Percentiles rank a stretch among this genome's conserved stretches.
These are phyloP conservation scores for Nomada ferruginata DNA, from an alignment of 2,888 invertebrate genomes.

Conservation along the genomic window DNA sequence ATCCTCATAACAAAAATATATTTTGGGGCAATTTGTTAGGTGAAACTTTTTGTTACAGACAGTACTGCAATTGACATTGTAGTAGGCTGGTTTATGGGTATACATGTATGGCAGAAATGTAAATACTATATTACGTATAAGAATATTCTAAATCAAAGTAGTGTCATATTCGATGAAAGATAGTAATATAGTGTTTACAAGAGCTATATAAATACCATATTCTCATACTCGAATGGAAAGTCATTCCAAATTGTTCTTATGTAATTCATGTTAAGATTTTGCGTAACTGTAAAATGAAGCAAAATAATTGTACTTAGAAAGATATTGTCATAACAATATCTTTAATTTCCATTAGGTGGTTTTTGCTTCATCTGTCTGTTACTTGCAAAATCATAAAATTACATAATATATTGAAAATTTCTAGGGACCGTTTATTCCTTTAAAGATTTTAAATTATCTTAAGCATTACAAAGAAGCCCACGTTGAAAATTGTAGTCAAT, in stretches of 20 bases:
- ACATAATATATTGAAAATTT: conserved; percentile 38
- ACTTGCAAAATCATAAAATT: conserved; percentile 30
- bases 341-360: conserved; percentile 7
- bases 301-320: conserved; percentile 44
- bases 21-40: not conserved
- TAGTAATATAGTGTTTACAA: conserved; percentile 48
- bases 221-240: conserved; percentile 34
- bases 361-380: conserved; percentile 42
- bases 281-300: conserved; percentile 30
- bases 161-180: conserved; percentile 8
- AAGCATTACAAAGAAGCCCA: conserved; percentile 40
- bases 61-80: conserved; percentile 20
- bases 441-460: conserved; percentile 45
- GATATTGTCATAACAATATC: conserved; percentile 35
- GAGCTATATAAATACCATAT: conserved; percentile 37
- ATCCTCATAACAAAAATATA: conserved; percentile 28
- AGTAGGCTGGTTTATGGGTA: conserved; percentile 16
- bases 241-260: conserved; percentile 62
- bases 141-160: conserved; percentile 4
- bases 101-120: conserved; percentile 26
- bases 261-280: conserved; percentile 41
- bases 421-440: conserved; percentile 48
- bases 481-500: conserved; percentile 58
- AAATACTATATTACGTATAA: conserved; percentile 51
- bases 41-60: conserved; percentile 37